A percentile compares a stretch with the other conserved stretches of the same genome.
phyloP scores from a whole-genome alignment of 1,140 invertebrate species.

The Dendrolimus punctatus region DNA sequence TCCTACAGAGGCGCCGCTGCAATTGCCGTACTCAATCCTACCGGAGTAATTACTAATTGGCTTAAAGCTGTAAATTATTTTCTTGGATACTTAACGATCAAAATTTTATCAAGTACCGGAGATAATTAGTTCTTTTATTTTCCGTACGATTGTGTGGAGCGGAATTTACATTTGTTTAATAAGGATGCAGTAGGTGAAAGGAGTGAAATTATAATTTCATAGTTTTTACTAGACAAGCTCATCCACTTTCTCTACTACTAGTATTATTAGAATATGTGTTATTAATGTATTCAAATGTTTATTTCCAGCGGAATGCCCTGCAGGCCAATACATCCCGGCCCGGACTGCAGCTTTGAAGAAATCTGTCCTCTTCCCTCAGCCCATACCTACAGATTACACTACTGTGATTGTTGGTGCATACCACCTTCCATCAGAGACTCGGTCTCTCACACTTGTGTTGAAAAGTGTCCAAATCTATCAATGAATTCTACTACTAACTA shows the following conservation, averaged over 20 bases:
- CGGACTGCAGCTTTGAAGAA: conserved; percentile 21
- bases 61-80: too few relatives aligned
- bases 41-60: too few relatives aligned
- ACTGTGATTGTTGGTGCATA: conserved; percentile 30
- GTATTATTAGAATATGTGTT: not conserved
- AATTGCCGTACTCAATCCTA: too few relatives aligned
- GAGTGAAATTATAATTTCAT: too few relatives aligned
- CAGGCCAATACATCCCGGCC: conserved; percentile 23
- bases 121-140: too few relatives aligned
- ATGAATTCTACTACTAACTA: not conserved
- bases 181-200: too few relatives aligned
- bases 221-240: not conserved
- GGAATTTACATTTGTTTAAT: too few relatives aligned
- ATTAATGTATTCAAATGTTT: not conserved
- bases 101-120: too few relatives aligned
- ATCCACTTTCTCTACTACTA: not conserved
- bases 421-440: conserved; percentile 17
- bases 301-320: conserved; percentile 20
- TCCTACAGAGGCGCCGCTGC: too few relatives aligned
- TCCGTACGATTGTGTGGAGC: too few relatives aligned
- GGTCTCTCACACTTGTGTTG: conserved; percentile 16
- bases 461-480: conserved; percentile 12
- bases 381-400: conserved; percentile 18
- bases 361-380: conserved; percentile 16
- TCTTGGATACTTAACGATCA: too few relatives aligned